phyloP scores from a whole-genome alignment of 2,113 vertebrate species.

The Siniperca chuatsi region DNA sequence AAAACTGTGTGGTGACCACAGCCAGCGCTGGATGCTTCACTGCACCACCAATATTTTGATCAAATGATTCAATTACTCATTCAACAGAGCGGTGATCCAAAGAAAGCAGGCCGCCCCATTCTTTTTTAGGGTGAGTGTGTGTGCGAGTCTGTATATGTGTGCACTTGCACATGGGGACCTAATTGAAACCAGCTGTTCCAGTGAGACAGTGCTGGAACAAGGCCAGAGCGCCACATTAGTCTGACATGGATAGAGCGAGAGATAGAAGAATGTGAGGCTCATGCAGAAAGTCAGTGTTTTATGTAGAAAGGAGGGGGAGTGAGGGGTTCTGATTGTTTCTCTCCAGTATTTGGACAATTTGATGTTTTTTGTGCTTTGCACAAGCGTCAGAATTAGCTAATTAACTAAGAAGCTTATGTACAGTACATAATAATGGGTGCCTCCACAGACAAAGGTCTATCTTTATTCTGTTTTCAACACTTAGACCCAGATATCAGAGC shows the following conservation, averaged over 20 bases:
- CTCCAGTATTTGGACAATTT: slow-evolving; percentile 50
- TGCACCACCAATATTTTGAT: slow-evolving; percentile 66
- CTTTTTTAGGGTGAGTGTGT: slow-evolving; percentile 9
- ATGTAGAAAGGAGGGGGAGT: neutral
- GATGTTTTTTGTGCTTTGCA: slow-evolving; percentile 46
- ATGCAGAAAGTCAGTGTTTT: slow-evolving; percentile 20
- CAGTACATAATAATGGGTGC: neutral
- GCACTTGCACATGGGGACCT: slow-evolving; percentile 34
- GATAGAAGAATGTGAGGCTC: slow-evolving; percentile 37
- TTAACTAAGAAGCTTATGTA: slow-evolving; percentile 18
- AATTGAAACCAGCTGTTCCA: slow-evolving; percentile 79
- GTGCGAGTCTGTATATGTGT: slow-evolving; percentile 11
- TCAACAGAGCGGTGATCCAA: slow-evolving; percentile 56
- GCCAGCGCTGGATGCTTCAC: slow-evolving; percentile 47
- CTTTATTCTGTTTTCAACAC: slow-evolving; percentile 33
- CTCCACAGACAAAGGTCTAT: neutral
- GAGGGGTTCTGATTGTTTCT: slow-evolving; percentile 31
- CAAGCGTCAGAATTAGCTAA: slow-evolving; percentile 1
- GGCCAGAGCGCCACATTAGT: slow-evolving; percentile 63
- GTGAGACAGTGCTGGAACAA: slow-evolving; percentile 61
- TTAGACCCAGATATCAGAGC: slow-evolving; percentile 40
- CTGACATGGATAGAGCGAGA: slow-evolving; percentile 58
- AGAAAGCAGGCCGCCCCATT: slow-evolving; percentile 45
- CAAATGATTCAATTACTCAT: slow-evolving; percentile 72
- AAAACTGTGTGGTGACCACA: slow-evolving; percentile 44